Evolutionary conservation across 2,888 invertebrate genomes (phyloP).

Genomic region (Uloborus plumipes): DNA sequence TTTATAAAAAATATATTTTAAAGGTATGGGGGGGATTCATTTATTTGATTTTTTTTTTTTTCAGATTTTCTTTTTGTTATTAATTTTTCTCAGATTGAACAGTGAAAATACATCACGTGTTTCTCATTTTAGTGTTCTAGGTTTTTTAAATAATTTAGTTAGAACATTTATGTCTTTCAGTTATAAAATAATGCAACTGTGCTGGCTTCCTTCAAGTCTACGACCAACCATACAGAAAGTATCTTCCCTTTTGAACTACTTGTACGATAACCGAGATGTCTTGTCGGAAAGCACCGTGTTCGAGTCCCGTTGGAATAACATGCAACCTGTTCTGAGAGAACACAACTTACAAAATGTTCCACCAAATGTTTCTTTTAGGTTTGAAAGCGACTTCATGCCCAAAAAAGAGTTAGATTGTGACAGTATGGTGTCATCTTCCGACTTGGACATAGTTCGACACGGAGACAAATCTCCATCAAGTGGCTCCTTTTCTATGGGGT

Average conservation of each 20-base stretch:
- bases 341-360: conserved; percentile 28
- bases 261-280: conserved; percentile 68
- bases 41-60: not conserved
- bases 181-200: conserved; percentile 81
- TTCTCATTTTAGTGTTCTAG: not conserved
- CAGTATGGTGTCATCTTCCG: conserved; percentile 33
- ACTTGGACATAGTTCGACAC: conserved; percentile 22
- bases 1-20: not conserved
- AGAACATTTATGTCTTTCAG: conserved; percentile 71
- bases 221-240: conserved; percentile 75
- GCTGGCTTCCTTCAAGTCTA: conserved; percentile 75
- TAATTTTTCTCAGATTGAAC: not conserved
- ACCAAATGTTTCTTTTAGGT: conserved; percentile 19
- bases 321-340: conserved; percentile 66
- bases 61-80: no score
- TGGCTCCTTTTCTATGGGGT: conserved; percentile 53
- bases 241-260: conserved; percentile 74
- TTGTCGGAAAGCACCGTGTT: conserved; percentile 75
- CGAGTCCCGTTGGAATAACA: conserved; percentile 80
- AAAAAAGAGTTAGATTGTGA: conserved; percentile 33
- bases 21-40: not conserved
- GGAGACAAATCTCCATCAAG: conserved; percentile 60
- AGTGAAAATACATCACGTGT: not conserved
- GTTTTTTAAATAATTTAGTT: no score
- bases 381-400: conserved; percentile 61